Base-by-base conservation (phyloP, 2,113 vertebrate genomes). In the Cavia porcellus region DNA sequence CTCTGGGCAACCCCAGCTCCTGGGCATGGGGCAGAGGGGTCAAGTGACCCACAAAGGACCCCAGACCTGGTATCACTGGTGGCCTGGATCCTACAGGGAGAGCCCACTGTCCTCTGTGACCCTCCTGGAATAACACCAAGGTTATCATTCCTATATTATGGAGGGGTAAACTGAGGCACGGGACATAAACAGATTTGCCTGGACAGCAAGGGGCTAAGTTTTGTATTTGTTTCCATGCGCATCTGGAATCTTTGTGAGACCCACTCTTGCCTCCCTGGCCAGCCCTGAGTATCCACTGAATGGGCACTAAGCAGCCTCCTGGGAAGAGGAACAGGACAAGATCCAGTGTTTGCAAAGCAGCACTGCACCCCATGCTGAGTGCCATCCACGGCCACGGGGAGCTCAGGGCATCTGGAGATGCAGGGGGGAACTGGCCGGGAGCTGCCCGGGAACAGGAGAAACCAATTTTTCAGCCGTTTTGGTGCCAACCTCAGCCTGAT, bases 21-120 rank as follows among this genome's bases (percentile, higher is more conserved):
- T 15, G 11, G 84, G 59, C 1, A 17, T 8, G 55, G 20, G 13
- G 2, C 1, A 28, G 1, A n/a, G 32, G 20, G 32, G 20, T 50
- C 28, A 4, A 77, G 61, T 20, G 25, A 50, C 45, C n/a, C 68
- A 32, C 9, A 20, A 19, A 7, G 59, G 38, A 7, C 14, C n/a
- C 38, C 28, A 42, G 82, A 35, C 24, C 66, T 45, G 52, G 59
- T 52, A 77, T 17, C 22, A 4, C 32, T 42, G 30, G 42, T 55
- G 80, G 22, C 22, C 17, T 38, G 19, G 28, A 7, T 47, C 47
- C 72, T 59, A 32, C 28, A 20, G 38, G 25, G 20, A 75, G 55
- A 79, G 5, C 19, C 74, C 10, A 0, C 77, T 30, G 45, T 19
- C 25, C n/a, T 32, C 0, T 3, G 1, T 0, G 4, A 22, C 24